These are phyloP conservation scores for Platerodrilus igneus DNA, from an alignment of 2,888 invertebrate species.

Conservation along the genomic window DNA sequence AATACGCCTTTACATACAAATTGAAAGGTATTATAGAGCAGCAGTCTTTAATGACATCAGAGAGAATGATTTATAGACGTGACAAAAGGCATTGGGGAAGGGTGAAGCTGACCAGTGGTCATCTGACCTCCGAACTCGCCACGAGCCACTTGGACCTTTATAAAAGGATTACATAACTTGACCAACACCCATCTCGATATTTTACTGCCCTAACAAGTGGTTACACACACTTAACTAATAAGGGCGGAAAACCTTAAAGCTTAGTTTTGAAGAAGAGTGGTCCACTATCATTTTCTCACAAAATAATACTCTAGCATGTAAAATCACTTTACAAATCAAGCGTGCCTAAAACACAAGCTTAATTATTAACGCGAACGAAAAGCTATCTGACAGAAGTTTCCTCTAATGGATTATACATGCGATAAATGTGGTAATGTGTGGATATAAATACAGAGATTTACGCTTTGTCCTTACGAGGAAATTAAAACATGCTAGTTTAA, in stretches of 20 bases:
- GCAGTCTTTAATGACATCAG: constrained; percentile 20
- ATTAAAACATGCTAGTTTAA: not conserved
- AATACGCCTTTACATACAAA: no score
- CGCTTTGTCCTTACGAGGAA: no score
- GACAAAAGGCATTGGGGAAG: constrained; percentile 26
- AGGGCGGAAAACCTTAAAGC: not conserved
- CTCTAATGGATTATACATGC: constrained; percentile 26
- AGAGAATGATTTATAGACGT: constrained; percentile 33
- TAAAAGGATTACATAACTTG: constrained; percentile 38
- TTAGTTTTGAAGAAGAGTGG: not conserved
- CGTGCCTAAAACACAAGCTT: no score
- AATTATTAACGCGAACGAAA: constrained; percentile 32
- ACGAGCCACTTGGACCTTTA: constrained; percentile 39
- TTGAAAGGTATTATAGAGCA: constrained; percentile 17
- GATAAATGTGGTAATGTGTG: constrained; percentile 15
- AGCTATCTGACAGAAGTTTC: constrained; percentile 31
- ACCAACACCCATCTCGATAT: constrained; percentile 23
- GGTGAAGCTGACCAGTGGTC: constrained; percentile 36
- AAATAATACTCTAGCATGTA: no score
- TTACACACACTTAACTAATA: no score
- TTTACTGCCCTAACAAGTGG: constrained; percentile 25
- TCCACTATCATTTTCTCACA: no score
- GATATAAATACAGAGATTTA: constrained; percentile 16
- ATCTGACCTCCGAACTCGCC: constrained; percentile 41
- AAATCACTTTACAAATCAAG: no score